These are phyloP conservation scores for Aurelia sp. DNA, from an alignment of 30 jellyfish, hydroid and myxozoan genomes.

Conservation along the genomic window DNA sequence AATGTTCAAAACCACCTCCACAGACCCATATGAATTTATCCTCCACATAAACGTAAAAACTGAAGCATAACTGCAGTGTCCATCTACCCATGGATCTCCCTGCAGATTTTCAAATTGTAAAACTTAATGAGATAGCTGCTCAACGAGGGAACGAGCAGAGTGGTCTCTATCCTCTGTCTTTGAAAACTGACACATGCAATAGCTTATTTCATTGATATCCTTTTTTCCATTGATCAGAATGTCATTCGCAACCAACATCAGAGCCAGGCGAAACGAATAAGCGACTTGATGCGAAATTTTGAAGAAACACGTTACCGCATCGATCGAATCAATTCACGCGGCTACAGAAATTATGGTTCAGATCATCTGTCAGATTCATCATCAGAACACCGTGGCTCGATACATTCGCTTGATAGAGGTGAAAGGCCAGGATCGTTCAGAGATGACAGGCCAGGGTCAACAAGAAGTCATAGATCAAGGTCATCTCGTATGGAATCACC, in stretches of 20 bases:
- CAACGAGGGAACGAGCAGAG: too few relatives aligned
- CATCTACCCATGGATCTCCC: too few relatives aligned
- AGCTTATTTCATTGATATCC: too few relatives aligned
- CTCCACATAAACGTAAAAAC: too few relatives aligned
- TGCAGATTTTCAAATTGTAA: too few relatives aligned
- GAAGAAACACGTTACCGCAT: slow-evolving; percentile 72
- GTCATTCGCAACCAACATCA: slow-evolving; percentile 66
- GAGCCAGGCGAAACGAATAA: slow-evolving; percentile 64
- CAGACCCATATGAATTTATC: too few relatives aligned
- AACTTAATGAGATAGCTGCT: too few relatives aligned
- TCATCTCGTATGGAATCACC: slow-evolving; percentile 41
- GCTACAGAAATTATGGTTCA: slow-evolving; percentile 43
- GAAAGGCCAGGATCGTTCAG: slow-evolving; percentile 65
- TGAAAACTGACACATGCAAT: too few relatives aligned
- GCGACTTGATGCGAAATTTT: slow-evolving; percentile 53
- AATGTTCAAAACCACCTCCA: too few relatives aligned
- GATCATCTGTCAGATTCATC: slow-evolving; percentile 39
- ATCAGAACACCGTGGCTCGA: slow-evolving; percentile 55
- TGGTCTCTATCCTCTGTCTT: too few relatives aligned
- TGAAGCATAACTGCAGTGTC: too few relatives aligned
- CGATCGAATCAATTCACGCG: slow-evolving; percentile 60
- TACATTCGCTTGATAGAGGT: slow-evolving; percentile 56
- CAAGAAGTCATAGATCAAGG: slow-evolving; percentile 41
- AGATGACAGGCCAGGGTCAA: slow-evolving; percentile 40
- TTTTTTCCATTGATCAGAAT: slow-evolving; percentile 21